Percentiles rank a stretch among this genome's conserved stretches.
These are phyloP conservation scores for Rhinella marina DNA, from an alignment of 2,797 vertebrate species.

Conservation along the genomic window DNA sequence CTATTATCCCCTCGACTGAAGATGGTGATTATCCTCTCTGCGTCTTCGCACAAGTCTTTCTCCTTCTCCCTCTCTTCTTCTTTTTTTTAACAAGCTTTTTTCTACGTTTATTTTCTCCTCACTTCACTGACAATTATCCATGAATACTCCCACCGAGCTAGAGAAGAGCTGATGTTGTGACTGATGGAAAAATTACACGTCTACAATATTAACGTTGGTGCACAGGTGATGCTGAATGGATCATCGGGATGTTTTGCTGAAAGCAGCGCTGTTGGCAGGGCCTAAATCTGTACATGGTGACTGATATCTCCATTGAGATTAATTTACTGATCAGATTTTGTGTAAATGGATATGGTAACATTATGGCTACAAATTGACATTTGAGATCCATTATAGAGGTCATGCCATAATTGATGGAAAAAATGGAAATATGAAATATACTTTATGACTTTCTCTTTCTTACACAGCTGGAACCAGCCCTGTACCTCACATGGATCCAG, in stretches of 20 bases:
- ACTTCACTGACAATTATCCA: constrained; percentile 57
- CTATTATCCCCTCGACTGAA: constrained; percentile 60
- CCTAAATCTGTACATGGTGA: neutral
- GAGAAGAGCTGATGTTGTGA: constrained; percentile 49
- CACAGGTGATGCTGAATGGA: constrained; percentile 40
- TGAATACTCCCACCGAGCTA: constrained; percentile 43
- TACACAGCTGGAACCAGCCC: no score
- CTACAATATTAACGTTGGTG: constrained; percentile 47
- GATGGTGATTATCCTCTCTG: constrained; percentile 58
- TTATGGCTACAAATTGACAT: no score
- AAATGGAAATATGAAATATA: no score
- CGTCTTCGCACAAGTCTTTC: constrained; percentile 32
- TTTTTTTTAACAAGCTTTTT: constrained; percentile 58
- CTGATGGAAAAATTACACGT: constrained; percentile 57
- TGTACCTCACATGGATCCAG: no score
- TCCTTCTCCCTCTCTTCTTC: neutral
- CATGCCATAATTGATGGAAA: no score
- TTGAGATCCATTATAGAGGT: no score
- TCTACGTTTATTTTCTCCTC: constrained; percentile 52
- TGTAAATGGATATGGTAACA: no score
- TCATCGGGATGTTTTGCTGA: neutral
- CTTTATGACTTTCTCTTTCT: no score
- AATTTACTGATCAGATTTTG: no score
- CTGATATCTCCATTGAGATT: no score
- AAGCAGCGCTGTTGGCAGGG: neutral